These are phyloP conservation scores for Triops longicaudatus DNA, from an alignment of 1,140 invertebrate species.

Conservation along the genomic window DNA sequence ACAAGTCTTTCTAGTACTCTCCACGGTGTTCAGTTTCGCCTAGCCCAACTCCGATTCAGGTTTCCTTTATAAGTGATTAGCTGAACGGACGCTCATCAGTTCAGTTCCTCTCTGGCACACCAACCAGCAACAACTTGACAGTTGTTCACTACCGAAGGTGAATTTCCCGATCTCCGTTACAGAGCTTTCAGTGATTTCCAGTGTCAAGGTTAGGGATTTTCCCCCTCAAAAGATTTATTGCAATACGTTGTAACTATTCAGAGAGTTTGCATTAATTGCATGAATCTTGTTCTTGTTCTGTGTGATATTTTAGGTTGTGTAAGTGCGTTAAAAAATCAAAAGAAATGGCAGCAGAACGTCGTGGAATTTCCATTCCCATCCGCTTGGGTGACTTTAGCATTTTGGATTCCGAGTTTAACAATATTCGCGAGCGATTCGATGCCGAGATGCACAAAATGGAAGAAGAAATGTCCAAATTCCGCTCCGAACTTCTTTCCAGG, in stretches of 20 bases:
- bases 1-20: background rate
- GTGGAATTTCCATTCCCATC: slow-evolving; percentile 61
- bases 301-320: background rate
- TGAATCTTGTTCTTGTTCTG: too few relatives aligned
- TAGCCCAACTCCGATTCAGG: background rate
- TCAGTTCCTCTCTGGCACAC: background rate
- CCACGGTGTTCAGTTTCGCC: background rate
- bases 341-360: background rate
- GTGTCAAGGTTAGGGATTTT: too few relatives aligned
- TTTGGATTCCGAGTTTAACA: slow-evolving; percentile 91
- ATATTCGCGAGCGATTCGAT: slow-evolving; percentile 90
- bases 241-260: too few relatives aligned
- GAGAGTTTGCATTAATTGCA: too few relatives aligned
- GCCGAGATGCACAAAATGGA: slow-evolving; percentile 96
- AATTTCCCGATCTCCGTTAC: too few relatives aligned
- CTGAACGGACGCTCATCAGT: background rate
- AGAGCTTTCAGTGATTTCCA: too few relatives aligned
- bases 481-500: slow-evolving; percentile 82
- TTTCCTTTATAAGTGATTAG: slow-evolving; percentile 12
- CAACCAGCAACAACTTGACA: background rate
- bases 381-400: slow-evolving; percentile 89
- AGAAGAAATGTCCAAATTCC: slow-evolving; percentile 94
- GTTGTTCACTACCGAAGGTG: too few relatives aligned
- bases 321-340: background rate
- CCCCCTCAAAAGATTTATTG: too few relatives aligned